Evolutionary conservation across 2,113 vertebrate species (phyloP), one percentile per base, ranked within the genome.

Genomic region (Phodopus roborovskii): DNA sequence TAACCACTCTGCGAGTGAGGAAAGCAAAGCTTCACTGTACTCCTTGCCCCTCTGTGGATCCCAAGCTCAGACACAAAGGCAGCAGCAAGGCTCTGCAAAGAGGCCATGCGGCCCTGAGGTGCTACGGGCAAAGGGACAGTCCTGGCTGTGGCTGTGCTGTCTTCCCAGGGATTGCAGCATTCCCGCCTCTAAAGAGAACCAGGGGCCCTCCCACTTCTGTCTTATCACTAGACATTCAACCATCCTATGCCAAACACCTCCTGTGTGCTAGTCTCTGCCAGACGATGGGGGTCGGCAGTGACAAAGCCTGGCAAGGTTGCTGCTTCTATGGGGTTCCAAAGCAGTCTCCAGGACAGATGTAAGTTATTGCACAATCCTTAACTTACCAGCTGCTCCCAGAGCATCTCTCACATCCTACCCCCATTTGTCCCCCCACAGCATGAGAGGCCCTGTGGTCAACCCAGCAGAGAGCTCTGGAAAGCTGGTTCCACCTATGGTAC

Each of bases 31-130:
- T 64, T 85, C 10, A 19, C 56, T 60, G 19, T 39, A 66, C 60
- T 56, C 82, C 74, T 95, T 95, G 74, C 5, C 56, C 33, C 58
- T 94, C 81, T 90, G 66, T 56, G 90, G 56, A 39, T 77, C 79
- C 78, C 77, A 89, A 50, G 42, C 39, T n/a, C 87, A 94, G 64
- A n/a, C 12, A 42, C 70, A 95, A 94, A 89, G 82, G 82, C 91
- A 96, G 91, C 75, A 26, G 24, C 68, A 56, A 78, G 77, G 36
- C 22, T 16, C 56, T 64, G 33, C 20, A 81, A 8, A 42, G 62
- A 71, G 71, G n/a, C 85, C 64, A 26, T 83, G 39, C 39, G 89
- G 45, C 22, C 5, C 28, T 20, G 45, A 53, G 50, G 17, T 5
- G 56, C 64, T 85, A 39, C 19, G 1, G 16, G 36, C 70, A 48